Evolutionary conservation across 2,888 invertebrate genomes (phyloP).

Genomic region (Abrostola triplasia): DNA sequence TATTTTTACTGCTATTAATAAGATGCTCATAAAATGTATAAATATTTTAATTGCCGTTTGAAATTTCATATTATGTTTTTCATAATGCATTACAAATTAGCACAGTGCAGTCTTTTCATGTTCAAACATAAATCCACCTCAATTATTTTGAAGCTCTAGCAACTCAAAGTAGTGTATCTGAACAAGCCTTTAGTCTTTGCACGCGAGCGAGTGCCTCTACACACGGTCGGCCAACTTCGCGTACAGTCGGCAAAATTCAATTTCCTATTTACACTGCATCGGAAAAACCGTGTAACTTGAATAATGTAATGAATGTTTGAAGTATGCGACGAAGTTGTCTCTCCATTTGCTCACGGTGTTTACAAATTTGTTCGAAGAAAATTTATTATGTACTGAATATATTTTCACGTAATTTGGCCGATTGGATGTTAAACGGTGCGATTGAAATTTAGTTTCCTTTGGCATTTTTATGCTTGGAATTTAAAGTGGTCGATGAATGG

Average conservation of each 20-base stretch:
- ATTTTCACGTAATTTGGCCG: slow-evolving; percentile 39
- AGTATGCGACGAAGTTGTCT: slow-evolving; percentile 45
- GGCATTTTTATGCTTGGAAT: slow-evolving; percentile 3
- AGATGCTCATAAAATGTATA: no score
- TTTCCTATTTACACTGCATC: slow-evolving; percentile 61
- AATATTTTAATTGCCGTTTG: no score
- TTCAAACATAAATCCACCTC: no score
- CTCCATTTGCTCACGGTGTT: slow-evolving; percentile 25
- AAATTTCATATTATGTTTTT: no score
- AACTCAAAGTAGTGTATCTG: slow-evolving; percentile 3
- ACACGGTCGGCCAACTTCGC: slow-evolving; percentile 55
- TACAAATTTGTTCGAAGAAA: slow-evolving; percentile 10
- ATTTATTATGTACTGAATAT: slow-evolving; percentile 57
- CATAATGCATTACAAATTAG: no score
- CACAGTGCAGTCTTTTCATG: no score
- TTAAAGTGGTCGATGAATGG: background rate
- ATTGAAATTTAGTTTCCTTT: slow-evolving; percentile 7
- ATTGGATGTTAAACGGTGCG: slow-evolving; percentile 10
- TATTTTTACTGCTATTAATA: no score
- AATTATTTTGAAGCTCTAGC: background rate
- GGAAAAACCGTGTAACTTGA: slow-evolving; percentile 63
- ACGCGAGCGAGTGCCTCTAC: slow-evolving; percentile 37
- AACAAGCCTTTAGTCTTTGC: slow-evolving; percentile 18
- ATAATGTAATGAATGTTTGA: slow-evolving; percentile 65
- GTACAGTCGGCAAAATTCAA: slow-evolving; percentile 60